A percentile compares a stretch with the other conserved stretches of the same genome.
These are phyloP conservation scores for Hyperopisus bebe DNA, from an alignment of 2,113 vertebrate species.

Conservation along the genomic window DNA sequence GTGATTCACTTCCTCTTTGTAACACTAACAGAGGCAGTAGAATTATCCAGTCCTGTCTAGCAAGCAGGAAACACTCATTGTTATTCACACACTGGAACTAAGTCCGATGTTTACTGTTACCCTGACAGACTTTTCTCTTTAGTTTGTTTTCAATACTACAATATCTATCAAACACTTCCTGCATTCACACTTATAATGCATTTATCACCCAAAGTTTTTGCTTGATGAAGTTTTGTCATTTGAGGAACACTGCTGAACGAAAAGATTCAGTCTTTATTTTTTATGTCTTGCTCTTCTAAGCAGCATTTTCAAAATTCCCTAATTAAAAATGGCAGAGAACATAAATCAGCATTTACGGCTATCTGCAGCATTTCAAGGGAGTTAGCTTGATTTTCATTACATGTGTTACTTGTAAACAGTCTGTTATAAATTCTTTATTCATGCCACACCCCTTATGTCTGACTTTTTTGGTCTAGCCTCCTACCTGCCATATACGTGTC, in stretches of 20 bases:
- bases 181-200: not conserved
- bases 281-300: not conserved
- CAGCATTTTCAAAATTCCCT: not conserved
- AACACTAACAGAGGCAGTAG: not conserved
- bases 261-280: not conserved
- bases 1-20: conserved; percentile 10
- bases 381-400: not conserved
- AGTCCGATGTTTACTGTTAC: not conserved
- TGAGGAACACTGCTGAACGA: not conserved
- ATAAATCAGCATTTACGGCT: not conserved
- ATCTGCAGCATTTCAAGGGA: not conserved
- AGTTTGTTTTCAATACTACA: not conserved
- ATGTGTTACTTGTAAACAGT: not conserved
- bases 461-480: not conserved
- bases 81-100: not conserved
- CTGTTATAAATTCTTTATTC: not conserved
- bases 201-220: not conserved
- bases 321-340: not conserved
- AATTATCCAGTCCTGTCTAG: not conserved
- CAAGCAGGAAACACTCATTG: not conserved
- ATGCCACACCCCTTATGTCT: not conserved
- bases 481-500: not conserved
- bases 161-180: not conserved
- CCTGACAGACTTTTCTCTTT: not conserved
- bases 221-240: not conserved